phyloP scores from a whole-genome alignment of 2,888 invertebrate species.

The Taenaris catops region DNA sequence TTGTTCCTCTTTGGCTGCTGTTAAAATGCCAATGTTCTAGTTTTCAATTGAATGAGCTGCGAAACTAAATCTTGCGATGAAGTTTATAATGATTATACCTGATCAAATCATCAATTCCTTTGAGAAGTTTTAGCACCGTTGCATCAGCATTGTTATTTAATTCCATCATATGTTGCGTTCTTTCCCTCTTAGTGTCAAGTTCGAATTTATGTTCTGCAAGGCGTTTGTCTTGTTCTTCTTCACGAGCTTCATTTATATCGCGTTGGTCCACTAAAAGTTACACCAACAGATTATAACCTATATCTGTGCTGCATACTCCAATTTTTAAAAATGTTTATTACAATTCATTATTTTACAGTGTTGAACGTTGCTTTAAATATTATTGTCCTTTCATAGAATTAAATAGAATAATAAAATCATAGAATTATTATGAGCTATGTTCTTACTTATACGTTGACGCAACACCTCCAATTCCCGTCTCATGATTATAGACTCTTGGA shows the following conservation, averaged over 20 bases:
- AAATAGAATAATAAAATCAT: too few species aligned
- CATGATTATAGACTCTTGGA: constrained; percentile 60
- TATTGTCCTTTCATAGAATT: too few species aligned
- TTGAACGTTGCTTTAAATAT: too few species aligned
- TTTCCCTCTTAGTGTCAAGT: constrained; percentile 32
- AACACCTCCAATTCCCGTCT: constrained; percentile 45
- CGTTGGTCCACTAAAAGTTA: constrained; percentile 53
- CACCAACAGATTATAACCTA: not conserved
- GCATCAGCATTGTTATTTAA: constrained; percentile 40
- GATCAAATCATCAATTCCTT: constrained; percentile 59
- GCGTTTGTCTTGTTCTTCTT: constrained; percentile 44
- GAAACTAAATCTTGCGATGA: too few species aligned
- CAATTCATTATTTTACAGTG: too few species aligned
- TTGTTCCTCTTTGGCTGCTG: too few species aligned
- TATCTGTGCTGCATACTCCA: too few species aligned
- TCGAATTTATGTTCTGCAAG: constrained; percentile 32
- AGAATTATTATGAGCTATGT: too few species aligned
- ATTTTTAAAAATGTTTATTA: too few species aligned
- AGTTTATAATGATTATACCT: constrained; percentile 30
- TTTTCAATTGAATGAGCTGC: too few species aligned
- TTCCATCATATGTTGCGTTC: constrained; percentile 35
- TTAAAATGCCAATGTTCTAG: too few species aligned
- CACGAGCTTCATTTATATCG: constrained; percentile 55
- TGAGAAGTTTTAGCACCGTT: constrained; percentile 41
- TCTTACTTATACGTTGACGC: constrained; percentile 55